Base-by-base conservation (phyloP, 1,140 invertebrate species). In the Listronotus bonariensis region DNA sequence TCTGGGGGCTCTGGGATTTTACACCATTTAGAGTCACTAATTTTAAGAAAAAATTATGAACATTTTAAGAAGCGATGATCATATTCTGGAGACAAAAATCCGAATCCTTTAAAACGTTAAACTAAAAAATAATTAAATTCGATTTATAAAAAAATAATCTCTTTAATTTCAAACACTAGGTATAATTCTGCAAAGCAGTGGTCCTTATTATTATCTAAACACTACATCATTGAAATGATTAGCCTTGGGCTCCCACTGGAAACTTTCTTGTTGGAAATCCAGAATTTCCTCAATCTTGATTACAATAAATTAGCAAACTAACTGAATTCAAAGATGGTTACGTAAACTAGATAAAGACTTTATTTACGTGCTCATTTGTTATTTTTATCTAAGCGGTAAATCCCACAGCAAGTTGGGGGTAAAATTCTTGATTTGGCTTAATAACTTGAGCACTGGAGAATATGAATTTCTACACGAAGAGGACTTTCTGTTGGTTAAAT, bases 321-420 rank as follows among this genome's bases (percentile, higher is more conserved):
- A 55, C 53, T 55, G 40, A 55, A 55, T 55, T 42, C 53, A 12
- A 55, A 55, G 53, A 55, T 55, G 53, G 53, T 55, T 55, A 42
- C 53, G 53, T 55, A 55, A 55, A 55, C 41, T 55, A 55, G 53
- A 55, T 55, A 55, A 55, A 55, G 53, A 26, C 53, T 55, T 55
- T 55, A 55, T 55, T 55, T 55, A 55, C 53, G 53, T 55, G 53
- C 53, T 55, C 53, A 55, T 55, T 55, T 55, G 17, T 55, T 55
- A 55, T 55, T 55, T 55, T 55, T 55, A 55, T 55, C 53, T 40
- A 3, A 20, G 36, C 41, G 41, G 53, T 42, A 55, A 55, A 42
- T 55, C 53, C 53, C 26, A 55, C 17, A 36, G 34, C 45, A 12
- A 4, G 17, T 26, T 18, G 12, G 38, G 36, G 38, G 53, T 42